Conservation (phyloP, 2,888 invertebrate genomes). For the Pachycephus smyrnensis region DNA sequence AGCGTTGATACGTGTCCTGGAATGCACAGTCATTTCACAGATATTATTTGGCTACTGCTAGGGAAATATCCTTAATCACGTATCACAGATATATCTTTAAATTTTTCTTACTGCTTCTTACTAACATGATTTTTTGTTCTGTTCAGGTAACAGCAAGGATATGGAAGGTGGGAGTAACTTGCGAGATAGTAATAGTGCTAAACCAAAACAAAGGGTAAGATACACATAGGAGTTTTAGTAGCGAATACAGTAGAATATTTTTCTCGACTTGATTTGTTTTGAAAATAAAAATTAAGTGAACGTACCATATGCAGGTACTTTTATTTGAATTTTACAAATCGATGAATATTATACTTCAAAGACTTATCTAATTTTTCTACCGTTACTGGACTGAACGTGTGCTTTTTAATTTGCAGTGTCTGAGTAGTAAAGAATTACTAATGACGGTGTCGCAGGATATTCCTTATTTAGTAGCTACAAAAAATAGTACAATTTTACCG, state of each 20-base stretch:
- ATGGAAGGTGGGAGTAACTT: background rate
- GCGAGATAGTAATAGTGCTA: constrained; percentile 18
- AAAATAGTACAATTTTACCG: constrained; percentile 52
- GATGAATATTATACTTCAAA: constrained; percentile 12
- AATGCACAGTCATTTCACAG: too few species aligned
- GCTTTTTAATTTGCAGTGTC: constrained; percentile 51
- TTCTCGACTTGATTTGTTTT: background rate
- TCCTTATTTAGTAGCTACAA: constrained; percentile 44
- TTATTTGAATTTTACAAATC: constrained; percentile 5
- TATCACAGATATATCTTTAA: too few species aligned
- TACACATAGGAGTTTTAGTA: constrained; percentile 7
- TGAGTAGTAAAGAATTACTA: constrained; percentile 58
- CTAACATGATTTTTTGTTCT: background rate
- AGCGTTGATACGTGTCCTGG: too few species aligned
- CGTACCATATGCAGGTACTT: constrained; percentile 9
- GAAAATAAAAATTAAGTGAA: constrained; percentile 4
- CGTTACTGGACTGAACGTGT: background rate
- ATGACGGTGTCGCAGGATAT: constrained; percentile 49
- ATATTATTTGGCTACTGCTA: too few species aligned
- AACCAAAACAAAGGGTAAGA: constrained; percentile 69
- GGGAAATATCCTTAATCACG: too few species aligned
- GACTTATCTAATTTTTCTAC: constrained; percentile 8
- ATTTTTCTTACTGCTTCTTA: too few species aligned
- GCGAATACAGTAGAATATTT: too few species aligned
- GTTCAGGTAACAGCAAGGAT: background rate